Evolutionary conservation across 2,797 vertebrate species (phyloP).

Genomic region (Florisuga fusca): DNA sequence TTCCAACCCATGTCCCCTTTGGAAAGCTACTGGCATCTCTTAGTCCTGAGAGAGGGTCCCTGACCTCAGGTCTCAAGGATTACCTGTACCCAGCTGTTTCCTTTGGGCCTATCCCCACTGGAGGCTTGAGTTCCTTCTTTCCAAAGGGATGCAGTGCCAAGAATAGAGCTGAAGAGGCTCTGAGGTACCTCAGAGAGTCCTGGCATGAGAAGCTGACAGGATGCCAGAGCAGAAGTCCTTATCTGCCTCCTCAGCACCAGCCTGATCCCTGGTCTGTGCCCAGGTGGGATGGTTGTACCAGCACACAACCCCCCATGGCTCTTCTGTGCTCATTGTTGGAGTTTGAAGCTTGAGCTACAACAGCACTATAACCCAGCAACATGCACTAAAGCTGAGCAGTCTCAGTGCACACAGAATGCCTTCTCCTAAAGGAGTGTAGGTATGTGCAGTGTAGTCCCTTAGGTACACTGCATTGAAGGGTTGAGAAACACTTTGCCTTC

Average conservation of each 20-base stretch:
- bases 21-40: neutral
- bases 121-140: neutral
- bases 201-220: neutral
- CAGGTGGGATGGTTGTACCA: neutral
- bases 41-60: neutral
- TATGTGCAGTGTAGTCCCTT: neutral
- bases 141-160: neutral
- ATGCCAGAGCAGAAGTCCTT: neutral
- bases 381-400: neutral
- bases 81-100: neutral
- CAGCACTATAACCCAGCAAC: neutral
- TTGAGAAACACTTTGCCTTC: neutral
- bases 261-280: neutral
- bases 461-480: accelerated
- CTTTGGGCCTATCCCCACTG: neutral
- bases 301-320: neutral
- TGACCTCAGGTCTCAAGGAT: neutral
- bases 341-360: neutral
- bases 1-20: neutral
- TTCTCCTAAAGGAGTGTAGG: neutral
- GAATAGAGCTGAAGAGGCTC: neutral
- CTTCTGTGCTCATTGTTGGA: neutral
- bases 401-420: too few species aligned
- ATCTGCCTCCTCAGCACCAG: neutral
- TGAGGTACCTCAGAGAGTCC: neutral